A percentile compares a stretch with the other conserved stretches of the same genome.
Evolutionary conservation across 2,888 invertebrate species (phyloP).

Genomic region (Pyrrhosoma nymphula): DNA sequence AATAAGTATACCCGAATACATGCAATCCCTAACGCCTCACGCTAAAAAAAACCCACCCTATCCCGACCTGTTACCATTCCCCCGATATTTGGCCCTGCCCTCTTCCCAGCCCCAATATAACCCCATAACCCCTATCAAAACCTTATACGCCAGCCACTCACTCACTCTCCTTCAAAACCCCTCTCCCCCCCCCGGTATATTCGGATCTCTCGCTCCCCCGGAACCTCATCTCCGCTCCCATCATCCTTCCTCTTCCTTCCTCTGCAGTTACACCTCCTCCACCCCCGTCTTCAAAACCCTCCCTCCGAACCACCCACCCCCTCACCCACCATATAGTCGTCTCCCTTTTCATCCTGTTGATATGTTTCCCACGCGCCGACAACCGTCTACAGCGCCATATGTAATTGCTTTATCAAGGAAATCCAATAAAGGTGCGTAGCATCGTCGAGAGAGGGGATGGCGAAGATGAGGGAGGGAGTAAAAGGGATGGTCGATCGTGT

Average conservation of each 20-base stretch:
- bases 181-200: neutral
- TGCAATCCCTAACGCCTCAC: neutral
- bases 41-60: neutral
- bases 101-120: neutral
- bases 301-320: neutral
- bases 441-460: neutral
- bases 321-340: no score
- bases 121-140: neutral
- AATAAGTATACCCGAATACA: no score
- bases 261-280: neutral
- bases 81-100: neutral
- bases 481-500: no score
- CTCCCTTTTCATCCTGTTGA: neutral
- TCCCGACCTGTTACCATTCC: no score
- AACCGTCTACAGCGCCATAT: slow-evolving; percentile 9
- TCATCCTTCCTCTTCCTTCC: neutral
- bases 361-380: slow-evolving; percentile 29
- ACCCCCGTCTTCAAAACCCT: neutral
- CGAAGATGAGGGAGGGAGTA: neutral
- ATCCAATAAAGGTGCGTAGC: neutral
- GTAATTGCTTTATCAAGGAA: slow-evolving; percentile 35
- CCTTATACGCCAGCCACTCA: neutral
- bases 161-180: neutral
- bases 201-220: neutral
- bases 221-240: neutral